Evolutionary conservation across 1,140 invertebrate genomes (phyloP).

Genomic region (Drosophila tani): DNA sequence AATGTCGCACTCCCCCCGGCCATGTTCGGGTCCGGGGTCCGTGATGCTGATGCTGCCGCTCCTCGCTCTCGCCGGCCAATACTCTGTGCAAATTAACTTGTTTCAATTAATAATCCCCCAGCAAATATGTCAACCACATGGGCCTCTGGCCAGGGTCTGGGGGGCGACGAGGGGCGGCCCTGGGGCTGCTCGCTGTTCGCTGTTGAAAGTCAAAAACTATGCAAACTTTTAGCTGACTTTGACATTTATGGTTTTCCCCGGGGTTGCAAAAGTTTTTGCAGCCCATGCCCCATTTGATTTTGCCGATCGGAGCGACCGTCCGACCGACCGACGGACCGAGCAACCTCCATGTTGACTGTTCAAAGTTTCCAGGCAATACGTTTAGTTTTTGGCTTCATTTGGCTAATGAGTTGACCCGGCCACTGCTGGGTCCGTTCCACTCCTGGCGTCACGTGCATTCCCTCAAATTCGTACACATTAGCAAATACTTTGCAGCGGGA

Average conservation of each 20-base stretch:
- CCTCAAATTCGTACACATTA: conserved; percentile 56
- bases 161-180: conserved; percentile 1
- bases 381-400: conserved; percentile 77
- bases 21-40: neutral
- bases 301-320: conserved; percentile 47
- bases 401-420: conserved; percentile 76
- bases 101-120: conserved; percentile 84
- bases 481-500: conserved; percentile 42
- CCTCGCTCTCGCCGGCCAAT: conserved; percentile 38
- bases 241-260: conserved; percentile 82
- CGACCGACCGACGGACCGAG: neutral
- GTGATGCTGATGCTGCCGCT: conserved; percentile 14
- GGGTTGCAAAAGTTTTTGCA: conserved; percentile 63
- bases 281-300: conserved; percentile 60
- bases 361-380: conserved; percentile 69
- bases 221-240: conserved; percentile 82
- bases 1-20: conserved; percentile 43
- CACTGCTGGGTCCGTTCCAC: conserved; percentile 5
- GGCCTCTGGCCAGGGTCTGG: conserved; percentile 33
- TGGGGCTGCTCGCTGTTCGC: conserved; percentile 22
- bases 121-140: conserved; percentile 84
- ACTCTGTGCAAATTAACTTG: conserved; percentile 84
- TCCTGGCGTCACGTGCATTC: conserved; percentile 60
- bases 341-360: conserved; percentile 33
- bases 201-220: conserved; percentile 81